Percentiles rank a stretch among this genome's conserved stretches.
phyloP scores from a whole-genome alignment of 2,888 invertebrate species.

The Eurytoma californica region DNA sequence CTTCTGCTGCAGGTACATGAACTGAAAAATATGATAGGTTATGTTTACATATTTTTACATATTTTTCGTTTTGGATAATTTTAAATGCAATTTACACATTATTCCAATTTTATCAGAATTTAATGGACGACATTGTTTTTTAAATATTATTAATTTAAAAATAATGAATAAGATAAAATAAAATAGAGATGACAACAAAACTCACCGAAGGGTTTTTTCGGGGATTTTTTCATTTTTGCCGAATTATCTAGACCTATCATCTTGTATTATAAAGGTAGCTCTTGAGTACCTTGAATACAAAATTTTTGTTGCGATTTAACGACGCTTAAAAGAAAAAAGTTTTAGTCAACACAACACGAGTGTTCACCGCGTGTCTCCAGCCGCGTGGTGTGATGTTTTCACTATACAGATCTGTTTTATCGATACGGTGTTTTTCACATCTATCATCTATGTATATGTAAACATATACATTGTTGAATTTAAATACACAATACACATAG shows the following conservation, averaged over 20 bases:
- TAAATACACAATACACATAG: too few relatives aligned
- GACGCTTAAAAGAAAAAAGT: neutral
- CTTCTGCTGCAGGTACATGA: slow-evolving; percentile 36
- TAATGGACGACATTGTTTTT: too few relatives aligned
- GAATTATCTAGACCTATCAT: slow-evolving; percentile 45
- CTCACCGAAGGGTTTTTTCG: slow-evolving; percentile 39
- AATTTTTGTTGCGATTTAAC: neutral
- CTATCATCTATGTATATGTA: too few relatives aligned
- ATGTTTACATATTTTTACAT: slow-evolving; percentile 42
- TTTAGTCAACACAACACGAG: slow-evolving; percentile 6
- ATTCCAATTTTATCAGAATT: neutral
- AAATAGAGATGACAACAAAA: neutral
- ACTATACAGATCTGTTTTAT: slow-evolving; percentile 10
- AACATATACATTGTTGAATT: too few relatives aligned
- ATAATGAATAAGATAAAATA: neutral
- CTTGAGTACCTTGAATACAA: neutral
- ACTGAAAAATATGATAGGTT: slow-evolving; percentile 37
- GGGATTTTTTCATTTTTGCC: slow-evolving; percentile 44
- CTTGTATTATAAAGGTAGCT: neutral
- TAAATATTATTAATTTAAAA: neutral
- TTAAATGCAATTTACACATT: neutral
- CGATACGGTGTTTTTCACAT: too few relatives aligned
- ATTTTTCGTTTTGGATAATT: neutral
- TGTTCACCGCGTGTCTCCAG: slow-evolving; percentile 5
- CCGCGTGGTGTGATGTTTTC: slow-evolving; percentile 10